A percentile compares a stretch with the other conserved stretches of the same genome.
These are phyloP conservation scores for Neelides sp. DNA, from an alignment of 1,140 invertebrate species.

Conservation along the genomic window DNA sequence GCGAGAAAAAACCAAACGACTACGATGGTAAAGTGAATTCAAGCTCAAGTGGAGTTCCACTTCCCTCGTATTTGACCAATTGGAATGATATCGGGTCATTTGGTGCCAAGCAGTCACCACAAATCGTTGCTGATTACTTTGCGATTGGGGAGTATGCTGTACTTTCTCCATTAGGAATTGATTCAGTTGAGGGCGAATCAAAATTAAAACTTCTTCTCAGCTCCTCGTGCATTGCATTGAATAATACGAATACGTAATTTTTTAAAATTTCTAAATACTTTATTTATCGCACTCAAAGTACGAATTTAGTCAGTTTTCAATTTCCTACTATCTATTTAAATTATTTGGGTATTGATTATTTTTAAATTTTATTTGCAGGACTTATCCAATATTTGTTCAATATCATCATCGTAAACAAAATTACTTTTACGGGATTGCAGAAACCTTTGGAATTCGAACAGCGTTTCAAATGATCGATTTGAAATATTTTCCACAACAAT, in stretches of 20 bases:
- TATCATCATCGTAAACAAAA: constrained; percentile 67
- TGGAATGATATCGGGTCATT: constrained; percentile 1
- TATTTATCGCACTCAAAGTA: too few species aligned
- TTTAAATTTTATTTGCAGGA: constrained; percentile 42
- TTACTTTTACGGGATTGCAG: constrained; percentile 65
- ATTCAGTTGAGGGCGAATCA: constrained; percentile 57
- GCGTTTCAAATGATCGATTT: constrained; percentile 82
- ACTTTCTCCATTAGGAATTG: constrained; percentile 47
- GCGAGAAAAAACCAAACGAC: constrained; percentile 1
- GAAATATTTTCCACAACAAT: constrained; percentile 63
- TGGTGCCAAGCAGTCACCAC: constrained; percentile 38
- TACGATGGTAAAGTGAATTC: constrained; percentile 5
- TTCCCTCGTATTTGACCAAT: constrained; percentile 11
- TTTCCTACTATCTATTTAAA: too few species aligned
- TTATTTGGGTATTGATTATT: constrained; percentile 6
- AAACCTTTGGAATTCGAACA: constrained; percentile 51
- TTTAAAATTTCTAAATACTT: too few species aligned
- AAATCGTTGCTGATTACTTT: constrained; percentile 53
- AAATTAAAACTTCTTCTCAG: constrained; percentile 72
- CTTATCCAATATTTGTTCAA: constrained; percentile 76
- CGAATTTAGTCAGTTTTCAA: too few species aligned
- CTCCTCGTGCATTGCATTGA: constrained; percentile 66
- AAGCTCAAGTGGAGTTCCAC: not conserved
- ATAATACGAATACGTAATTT: constrained; percentile 57
- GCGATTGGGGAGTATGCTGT: constrained; percentile 72